Evolutionary conservation across 2,888 invertebrate genomes (phyloP), one percentile per base, ranked within the genome.

Genomic region (Ellobium chinense): DNA sequence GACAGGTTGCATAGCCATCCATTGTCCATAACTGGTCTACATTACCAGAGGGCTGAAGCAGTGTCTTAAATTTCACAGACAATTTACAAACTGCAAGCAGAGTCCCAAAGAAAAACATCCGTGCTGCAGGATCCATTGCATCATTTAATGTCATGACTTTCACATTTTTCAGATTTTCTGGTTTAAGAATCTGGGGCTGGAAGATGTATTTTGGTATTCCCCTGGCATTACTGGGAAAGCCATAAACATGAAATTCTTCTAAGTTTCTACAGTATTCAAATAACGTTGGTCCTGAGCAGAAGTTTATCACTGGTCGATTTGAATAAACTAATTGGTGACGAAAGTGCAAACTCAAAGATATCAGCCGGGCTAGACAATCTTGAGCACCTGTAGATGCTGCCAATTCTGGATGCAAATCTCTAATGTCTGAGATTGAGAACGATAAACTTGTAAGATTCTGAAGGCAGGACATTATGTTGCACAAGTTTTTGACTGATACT

Each of bases 81-180:
- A 87, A 78, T 80, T 89, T 87, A 74, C 89, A 89, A 18, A 91
- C 86, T 66, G 88, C 89, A 72, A 91, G 85, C 63, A 91, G 82
- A n/a, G 90, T 89, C 36, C 91, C 91, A 78, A 91, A 91, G 86
- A 90, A 92, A 77, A 91, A 90, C 84, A 92, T 89, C 70, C 91
- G 86, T 31, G 92, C 91, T 29, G 90, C 89, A 14, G 91, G 89
- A 84, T 92, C 91, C 56, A 90, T 89, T 74, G 90, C 91, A 82
- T 86, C 88, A 63, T 91, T 91, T 58, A 92, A 87, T 34, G 88
- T 88, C 85, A 92, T 86, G 2, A 86, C 87, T 75, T 86, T 88
- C 60, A 92, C 82, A 63, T 89, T 88, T 79, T 83, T 83, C 77
- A 90, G 82, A 56, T 89, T 88, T 39, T 89, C 86, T 14, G 87